Percentiles rank a stretch among this genome's conserved stretches.
Evolutionary conservation across 1,140 invertebrate genomes (phyloP).

Genomic region (Polyergus mexicanus): DNA sequence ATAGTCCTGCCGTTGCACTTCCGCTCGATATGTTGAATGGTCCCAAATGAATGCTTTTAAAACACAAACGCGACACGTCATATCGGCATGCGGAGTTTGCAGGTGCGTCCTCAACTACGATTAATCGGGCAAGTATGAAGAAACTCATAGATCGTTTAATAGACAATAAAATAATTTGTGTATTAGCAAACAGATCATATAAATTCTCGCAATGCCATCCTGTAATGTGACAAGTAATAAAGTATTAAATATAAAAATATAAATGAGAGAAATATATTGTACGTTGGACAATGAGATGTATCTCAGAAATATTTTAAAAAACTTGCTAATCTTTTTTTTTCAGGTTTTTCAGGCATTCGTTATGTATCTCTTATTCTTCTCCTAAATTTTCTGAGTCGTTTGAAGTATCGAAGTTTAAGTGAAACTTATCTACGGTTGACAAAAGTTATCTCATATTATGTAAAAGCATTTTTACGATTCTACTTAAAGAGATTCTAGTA

Average conservation of each 20-base stretch:
- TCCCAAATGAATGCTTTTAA: slow-evolving; percentile 66
- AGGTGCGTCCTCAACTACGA: slow-evolving; percentile 50
- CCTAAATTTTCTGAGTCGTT: neutral
- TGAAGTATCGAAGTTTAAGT: neutral
- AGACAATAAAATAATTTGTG: slow-evolving; percentile 13
- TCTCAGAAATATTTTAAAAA: neutral
- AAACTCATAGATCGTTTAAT: neutral
- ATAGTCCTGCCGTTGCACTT: slow-evolving; percentile 49
- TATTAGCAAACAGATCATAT: neutral
- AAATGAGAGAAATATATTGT: neutral
- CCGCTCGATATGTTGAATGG: slow-evolving; percentile 69
- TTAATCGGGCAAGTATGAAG: neutral
- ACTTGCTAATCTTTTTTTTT: neutral
- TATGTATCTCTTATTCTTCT: neutral
- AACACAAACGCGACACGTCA: slow-evolving; percentile 62
- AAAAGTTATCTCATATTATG: neutral
- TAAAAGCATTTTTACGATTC: neutral
- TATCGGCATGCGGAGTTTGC: neutral
- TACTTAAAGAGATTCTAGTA: too few species aligned
- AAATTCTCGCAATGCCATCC: neutral
- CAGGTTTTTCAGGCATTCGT: neutral
- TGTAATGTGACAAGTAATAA: neutral
- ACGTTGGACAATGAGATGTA: neutral
- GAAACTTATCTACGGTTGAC: too few species aligned
- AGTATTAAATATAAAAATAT: neutral